Evolutionary conservation across 1,140 invertebrate genomes (phyloP).

Genomic region (Chelonus insularis): DNA sequence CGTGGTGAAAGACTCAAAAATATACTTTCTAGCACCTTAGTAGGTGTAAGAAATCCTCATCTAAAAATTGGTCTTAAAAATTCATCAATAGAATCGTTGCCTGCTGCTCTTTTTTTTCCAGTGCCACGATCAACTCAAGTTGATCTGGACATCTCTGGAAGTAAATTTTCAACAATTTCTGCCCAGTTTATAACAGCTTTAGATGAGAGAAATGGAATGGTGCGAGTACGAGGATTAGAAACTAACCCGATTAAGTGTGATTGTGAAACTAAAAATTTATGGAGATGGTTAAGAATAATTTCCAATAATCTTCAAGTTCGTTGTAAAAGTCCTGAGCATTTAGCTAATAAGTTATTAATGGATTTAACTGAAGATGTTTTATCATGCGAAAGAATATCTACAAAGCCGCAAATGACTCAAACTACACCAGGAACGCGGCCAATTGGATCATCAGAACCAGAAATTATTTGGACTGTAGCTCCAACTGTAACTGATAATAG

Average conservation of each 20-base stretch:
- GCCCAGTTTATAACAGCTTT: conserved; percentile 76
- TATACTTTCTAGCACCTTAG: conserved; percentile 81
- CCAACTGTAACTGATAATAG: conserved; percentile 64
- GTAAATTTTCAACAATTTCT: conserved; percentile 73
- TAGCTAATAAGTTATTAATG: conserved; percentile 69
- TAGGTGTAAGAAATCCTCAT: conserved; percentile 72
- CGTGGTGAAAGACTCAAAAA: conserved; percentile 74
- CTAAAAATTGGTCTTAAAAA: conserved; percentile 76
- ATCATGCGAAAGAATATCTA: conserved; percentile 67
- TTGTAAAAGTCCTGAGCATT: conserved; percentile 72
- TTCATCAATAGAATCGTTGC: conserved; percentile 76
- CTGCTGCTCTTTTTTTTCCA: conserved; percentile 81
- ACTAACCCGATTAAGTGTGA: conserved; percentile 83
- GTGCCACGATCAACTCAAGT: conserved; percentile 85
- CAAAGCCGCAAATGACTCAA: conserved; percentile 55
- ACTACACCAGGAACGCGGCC: conserved; percentile 52
- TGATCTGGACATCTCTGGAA: conserved; percentile 76
- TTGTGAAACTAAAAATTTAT: conserved; percentile 77
- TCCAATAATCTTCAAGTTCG: conserved; percentile 43
- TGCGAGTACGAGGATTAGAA: conserved; percentile 72
- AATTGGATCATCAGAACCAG: conserved; percentile 71
- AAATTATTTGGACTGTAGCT: conserved; percentile 85
- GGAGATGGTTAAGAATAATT: conserved; percentile 72
- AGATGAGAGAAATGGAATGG: conserved; percentile 76
- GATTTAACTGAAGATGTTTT: conserved; percentile 80